Base-by-base conservation (phyloP, 2,797 vertebrate genomes). In the Pseudomugil tenellus region DNA sequence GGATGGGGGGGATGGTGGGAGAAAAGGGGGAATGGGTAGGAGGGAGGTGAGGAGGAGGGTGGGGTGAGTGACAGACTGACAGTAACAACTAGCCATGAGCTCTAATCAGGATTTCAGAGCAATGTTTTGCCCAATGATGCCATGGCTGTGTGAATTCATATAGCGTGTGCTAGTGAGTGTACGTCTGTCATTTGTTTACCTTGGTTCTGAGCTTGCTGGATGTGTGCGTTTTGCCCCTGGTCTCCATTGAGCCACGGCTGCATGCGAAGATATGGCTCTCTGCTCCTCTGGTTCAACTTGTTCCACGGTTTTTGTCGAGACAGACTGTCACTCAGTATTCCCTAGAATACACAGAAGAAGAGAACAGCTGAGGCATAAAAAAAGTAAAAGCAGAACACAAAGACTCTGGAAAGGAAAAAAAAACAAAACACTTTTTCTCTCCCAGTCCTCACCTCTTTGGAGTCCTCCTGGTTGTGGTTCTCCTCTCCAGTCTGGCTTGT, bases 171-270 rank as follows among this genome's bases (percentile, higher is more conserved):
- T 28, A 4, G 48, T 70, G 28, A 48, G 32, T 49, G 34, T 25
- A 29, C 65, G 62, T 57, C 43, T 57, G 67, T 37, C 32, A 59
- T 58, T 67, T 82, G 58, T 77, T 77, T 89, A 92, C 92, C 92
- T 91, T 92, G 91, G 86, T 91, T 91, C 61, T 87, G 89, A 64
- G 86, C 54, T 74, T 70, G 87, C 70, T 89, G 91, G 70, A 76
- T 70, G 64, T 90, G 91, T 94, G 93, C 79, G 94, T 95, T 79
- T 93, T 96, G 96, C 77, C 96, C 95, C 84, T 96, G 96, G 89
- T 98, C 97, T 77, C 96, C 97, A 21, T 97, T 97, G 83, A 98
- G 94, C 97, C 97, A 98, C 71, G 97, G 95, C 91, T 98, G 97
- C 96, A 97, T 98, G 84, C 97, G 96, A 89, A 97, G 96, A 93